Conservation (phyloP, 2,888 invertebrate genomes). For the Eupithecia vulgata region DNA sequence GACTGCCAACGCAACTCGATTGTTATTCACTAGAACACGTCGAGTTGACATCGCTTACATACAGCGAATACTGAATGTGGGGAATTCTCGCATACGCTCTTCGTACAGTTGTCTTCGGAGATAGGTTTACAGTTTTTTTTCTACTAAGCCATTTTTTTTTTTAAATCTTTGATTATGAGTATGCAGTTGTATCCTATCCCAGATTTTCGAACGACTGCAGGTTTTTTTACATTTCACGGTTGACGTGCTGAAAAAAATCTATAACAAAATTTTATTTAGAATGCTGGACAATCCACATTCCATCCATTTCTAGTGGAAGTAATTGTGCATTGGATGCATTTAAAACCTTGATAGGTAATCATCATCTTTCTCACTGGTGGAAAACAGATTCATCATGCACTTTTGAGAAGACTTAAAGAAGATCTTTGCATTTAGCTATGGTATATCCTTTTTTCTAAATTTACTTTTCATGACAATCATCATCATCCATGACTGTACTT, state of each 20-base stretch:
- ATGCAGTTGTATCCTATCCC: neutral
- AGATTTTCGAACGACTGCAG: neutral
- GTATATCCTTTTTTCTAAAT: too few relatives aligned
- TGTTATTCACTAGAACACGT: conserved; percentile 74
- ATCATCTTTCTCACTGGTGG: too few relatives aligned
- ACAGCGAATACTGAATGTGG: conserved; percentile 76
- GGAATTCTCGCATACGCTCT: conserved; percentile 71
- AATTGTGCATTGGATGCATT: neutral
- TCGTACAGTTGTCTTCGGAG: conserved; percentile 26
- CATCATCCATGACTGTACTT: neutral
- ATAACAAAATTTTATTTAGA: neutral
- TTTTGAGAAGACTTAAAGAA: too few relatives aligned
- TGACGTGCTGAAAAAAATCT: neutral
- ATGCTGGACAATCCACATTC: neutral
- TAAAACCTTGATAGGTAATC: neutral
- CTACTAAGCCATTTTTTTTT: neutral
- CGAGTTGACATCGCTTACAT: conserved; percentile 70
- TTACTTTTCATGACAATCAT: neutral
- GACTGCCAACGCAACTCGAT: conserved; percentile 72
- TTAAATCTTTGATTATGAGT: neutral
- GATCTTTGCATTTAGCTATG: too few relatives aligned
- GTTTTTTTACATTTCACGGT: neutral
- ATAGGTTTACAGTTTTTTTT: neutral
- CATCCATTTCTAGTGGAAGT: neutral
- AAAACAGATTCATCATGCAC: too few relatives aligned